phyloP scores from a whole-genome alignment of 2,888 invertebrate genomes.

The Drosophila pseudotalamancana region DNA sequence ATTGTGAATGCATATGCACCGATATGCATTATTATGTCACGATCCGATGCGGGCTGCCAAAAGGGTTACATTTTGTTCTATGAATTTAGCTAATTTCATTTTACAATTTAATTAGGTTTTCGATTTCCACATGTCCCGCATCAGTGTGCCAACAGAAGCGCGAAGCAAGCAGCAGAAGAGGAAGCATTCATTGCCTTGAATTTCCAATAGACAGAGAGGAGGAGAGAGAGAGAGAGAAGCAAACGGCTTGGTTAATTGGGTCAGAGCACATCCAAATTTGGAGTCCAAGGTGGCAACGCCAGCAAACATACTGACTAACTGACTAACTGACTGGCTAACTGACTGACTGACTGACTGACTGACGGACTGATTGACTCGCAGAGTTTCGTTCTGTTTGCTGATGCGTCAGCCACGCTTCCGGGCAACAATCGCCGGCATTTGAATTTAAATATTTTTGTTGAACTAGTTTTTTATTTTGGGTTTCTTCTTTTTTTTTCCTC shows the following conservation, averaged over 20 bases:
- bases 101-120: conserved; percentile 74
- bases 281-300: conserved; percentile 34
- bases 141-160: conserved; percentile 18
- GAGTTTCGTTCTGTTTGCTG: conserved; percentile 19
- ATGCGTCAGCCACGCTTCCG: conserved; percentile 47
- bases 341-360: conserved; percentile 1
- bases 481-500: neutral
- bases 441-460: neutral
- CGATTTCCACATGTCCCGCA: conserved; percentile 75
- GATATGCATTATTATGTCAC: conserved; percentile 43
- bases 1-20: conserved; percentile 11
- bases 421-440: conserved; percentile 2
- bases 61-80: conserved; percentile 46
- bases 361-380: neutral
- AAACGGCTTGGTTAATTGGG: conserved; percentile 39
- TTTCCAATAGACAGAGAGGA: too few relatives aligned
- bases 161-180: too few relatives aligned
- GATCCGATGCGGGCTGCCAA: conserved; percentile 48
- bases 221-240: conserved; percentile 4
- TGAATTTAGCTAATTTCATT: conserved; percentile 71
- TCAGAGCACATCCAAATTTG: conserved; percentile 21
- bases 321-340: conserved; percentile 3
- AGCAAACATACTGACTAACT: neutral
- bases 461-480: neutral
- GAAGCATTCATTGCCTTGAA: too few relatives aligned